Base-by-base conservation (phyloP, 1,140 invertebrate genomes). In the Dendroctonus ponderosae region DNA sequence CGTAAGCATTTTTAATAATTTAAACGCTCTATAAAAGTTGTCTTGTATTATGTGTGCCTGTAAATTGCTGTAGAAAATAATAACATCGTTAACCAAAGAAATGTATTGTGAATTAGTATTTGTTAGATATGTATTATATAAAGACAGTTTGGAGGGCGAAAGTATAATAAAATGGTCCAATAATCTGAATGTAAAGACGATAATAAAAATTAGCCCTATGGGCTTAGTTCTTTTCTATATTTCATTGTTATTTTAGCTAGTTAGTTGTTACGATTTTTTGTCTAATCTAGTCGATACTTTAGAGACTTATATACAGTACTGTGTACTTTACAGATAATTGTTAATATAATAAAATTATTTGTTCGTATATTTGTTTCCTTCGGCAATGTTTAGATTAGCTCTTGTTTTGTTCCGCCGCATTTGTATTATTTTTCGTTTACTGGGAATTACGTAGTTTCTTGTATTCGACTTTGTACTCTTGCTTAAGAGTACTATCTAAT, bases 251-350 rank as follows among this genome's bases (percentile, higher is more conserved):
- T 54, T 54, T n/a, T 53, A 46, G 8, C 12, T 12, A 11, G 12
- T 52, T 52, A 52, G 15, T 52, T 52, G 15, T 56, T 68, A 54
- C 46, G n/a, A 41, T 59, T 42, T 64, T 67, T 62, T 42, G 54
- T 68, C 54, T 71, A 71, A 71, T 71, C 69, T 71, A 71, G 69
- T 71, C 69, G 52, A 42, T 71, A 68, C 14, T 50, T 62, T 66
- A 61, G 66, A 60, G 50, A 53, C 49, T 63, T 53, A 56, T 54
- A 39, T 41, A 50, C 49, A 61, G 69, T 70, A 67, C 69, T 62
- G 57, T 63, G 68, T 70, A 70, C 69, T 70, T 53, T 57, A 63
- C 54, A 39, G 49, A 9, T 70, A 67, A 60, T 70, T 70, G 68
- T 67, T 70, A 65, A 70, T 61, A 44, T 66, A 56, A 56, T 66